Conservation (phyloP, 1,140 invertebrate genomes). For the Drosophila ohnishii region DNA sequence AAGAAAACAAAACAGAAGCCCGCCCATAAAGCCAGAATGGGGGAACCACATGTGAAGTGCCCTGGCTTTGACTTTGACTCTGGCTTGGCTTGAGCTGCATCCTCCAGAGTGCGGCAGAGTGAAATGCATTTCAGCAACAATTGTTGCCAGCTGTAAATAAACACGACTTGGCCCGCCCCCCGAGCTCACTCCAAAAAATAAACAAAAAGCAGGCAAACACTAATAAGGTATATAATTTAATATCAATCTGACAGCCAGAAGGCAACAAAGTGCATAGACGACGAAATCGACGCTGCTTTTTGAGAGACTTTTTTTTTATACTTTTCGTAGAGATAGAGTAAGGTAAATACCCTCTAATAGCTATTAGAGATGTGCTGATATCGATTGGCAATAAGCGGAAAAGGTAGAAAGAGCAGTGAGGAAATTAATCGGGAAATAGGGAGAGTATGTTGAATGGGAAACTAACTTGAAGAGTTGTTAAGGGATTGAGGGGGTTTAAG, state of each 20-base stretch:
- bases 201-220: slow-evolving; percentile 43
- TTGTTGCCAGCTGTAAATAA: slow-evolving; percentile 80
- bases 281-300: slow-evolving; percentile 49
- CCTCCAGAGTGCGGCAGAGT: slow-evolving; percentile 47
- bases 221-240: slow-evolving; percentile 81
- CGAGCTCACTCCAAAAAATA: slow-evolving; percentile 25
- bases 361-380: slow-evolving; percentile 12
- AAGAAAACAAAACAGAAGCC: slow-evolving; percentile 62
- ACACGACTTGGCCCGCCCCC: slow-evolving; percentile 66
- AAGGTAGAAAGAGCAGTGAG: background rate
- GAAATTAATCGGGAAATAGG: slow-evolving; percentile 14
- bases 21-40: slow-evolving; percentile 22
- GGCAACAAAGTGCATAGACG: slow-evolving; percentile 71
- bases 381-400: slow-evolving; percentile 6
- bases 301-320: slow-evolving; percentile 55
- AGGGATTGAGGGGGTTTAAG: background rate
- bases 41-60: slow-evolving; percentile 71
- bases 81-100: slow-evolving; percentile 55
- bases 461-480: background rate
- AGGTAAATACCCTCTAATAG: slow-evolving; percentile 36
- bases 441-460: background rate
- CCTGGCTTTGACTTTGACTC: slow-evolving; percentile 65
- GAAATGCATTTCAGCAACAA: slow-evolving; percentile 78
- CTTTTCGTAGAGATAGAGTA: background rate
- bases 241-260: slow-evolving; percentile 81